A percentile compares a stretch with the other conserved stretches of the same genome.
Conservation (phyloP, 2,797 vertebrate genomes). For the Ctenochaetus hawaiiensis region DNA sequence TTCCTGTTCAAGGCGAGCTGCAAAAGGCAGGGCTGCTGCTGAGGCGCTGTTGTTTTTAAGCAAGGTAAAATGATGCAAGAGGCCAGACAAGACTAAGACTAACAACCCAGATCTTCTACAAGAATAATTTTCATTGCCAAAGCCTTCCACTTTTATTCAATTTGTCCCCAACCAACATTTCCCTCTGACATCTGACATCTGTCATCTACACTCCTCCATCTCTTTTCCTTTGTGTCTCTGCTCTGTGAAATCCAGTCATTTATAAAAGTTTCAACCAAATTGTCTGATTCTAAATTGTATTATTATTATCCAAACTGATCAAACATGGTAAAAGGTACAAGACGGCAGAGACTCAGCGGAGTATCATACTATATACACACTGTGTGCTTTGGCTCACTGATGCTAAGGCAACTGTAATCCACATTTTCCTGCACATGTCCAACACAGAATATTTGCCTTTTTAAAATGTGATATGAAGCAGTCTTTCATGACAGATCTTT, state of each 20-base stretch:
- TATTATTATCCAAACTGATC: no score
- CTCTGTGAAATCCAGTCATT: no score
- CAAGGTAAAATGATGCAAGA: conserved; percentile 3
- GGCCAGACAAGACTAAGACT: conserved; percentile 3
- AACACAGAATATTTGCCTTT: neutral
- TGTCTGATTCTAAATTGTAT: no score
- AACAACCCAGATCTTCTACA: neutral
- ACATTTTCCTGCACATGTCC: neutral
- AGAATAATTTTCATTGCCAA: neutral
- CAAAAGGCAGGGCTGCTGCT: conserved; percentile 24
- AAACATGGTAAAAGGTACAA: no score
- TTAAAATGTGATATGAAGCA: no score
- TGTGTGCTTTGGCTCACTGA: neutral
- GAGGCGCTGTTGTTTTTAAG: conserved; percentile 10
- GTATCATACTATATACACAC: no score
- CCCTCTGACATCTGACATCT: neutral
- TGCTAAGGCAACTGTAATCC: neutral
- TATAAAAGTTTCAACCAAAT: no score
- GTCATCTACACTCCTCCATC: neutral
- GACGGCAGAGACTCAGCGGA: no score
- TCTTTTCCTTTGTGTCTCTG: neutral
- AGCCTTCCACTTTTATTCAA: neutral
- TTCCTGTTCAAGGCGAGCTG: conserved; percentile 70
- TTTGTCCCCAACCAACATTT: neutral
- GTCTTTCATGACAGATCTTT: no score